Conservation (phyloP, 2,113 vertebrate genomes). For the Halichoerus grypus region DNA sequence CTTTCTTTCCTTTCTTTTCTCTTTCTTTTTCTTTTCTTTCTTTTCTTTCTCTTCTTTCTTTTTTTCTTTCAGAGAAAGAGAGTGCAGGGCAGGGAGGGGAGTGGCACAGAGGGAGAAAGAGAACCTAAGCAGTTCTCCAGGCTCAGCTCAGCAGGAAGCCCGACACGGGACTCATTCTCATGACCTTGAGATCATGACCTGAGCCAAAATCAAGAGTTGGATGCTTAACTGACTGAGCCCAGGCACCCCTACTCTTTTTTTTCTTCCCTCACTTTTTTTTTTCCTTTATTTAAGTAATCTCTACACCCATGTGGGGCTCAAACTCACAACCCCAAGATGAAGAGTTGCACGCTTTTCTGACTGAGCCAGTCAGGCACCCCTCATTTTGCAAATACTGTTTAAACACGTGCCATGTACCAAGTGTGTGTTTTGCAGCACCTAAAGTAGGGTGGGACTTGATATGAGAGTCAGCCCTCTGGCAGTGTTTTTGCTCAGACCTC, state of each 20-base stretch:
- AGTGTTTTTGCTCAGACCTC: background rate
- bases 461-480: background rate
- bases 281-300: background rate
- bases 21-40: no score
- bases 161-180: background rate
- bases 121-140: background rate
- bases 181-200: background rate
- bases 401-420: background rate
- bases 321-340: background rate
- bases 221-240: background rate
- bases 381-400: slow-evolving; percentile 45
- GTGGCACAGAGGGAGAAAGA: background rate
- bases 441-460: background rate
- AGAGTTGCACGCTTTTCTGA: background rate
- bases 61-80: background rate
- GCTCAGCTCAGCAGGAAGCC: background rate
- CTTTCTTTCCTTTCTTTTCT: no score
- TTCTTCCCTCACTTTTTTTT: background rate
- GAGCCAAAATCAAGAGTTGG: background rate
- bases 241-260: background rate
- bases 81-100: background rate
- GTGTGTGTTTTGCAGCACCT: background rate
- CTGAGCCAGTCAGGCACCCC: background rate
- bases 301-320: background rate
- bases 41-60: no score